These are phyloP conservation scores for Piscicola geometra DNA, from an alignment of 2,888 invertebrate genomes.

Conservation along the genomic window DNA sequence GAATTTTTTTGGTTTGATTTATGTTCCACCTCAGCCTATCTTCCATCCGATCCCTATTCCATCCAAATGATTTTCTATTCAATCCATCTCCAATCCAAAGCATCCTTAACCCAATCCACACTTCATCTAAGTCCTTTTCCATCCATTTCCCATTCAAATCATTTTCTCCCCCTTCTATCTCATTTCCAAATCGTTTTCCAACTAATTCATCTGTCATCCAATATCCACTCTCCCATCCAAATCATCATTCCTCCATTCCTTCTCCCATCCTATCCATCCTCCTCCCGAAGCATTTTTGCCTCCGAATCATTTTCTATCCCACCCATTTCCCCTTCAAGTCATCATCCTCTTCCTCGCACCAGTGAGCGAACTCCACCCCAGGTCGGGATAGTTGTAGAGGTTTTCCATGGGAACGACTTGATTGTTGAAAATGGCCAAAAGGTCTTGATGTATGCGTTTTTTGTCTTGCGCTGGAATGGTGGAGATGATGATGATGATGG, in stretches of 20 bases:
- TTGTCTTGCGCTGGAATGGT: slow-evolving; percentile 20
- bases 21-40: neutral
- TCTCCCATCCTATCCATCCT: neutral
- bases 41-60: neutral
- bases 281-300: too few species aligned
- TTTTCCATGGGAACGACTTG: neutral
- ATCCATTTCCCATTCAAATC: too few species aligned
- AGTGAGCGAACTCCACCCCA: neutral
- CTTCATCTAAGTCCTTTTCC: too few species aligned
- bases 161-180: too few species aligned
- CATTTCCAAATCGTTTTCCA: too few species aligned
- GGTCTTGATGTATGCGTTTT: slow-evolving; percentile 6
- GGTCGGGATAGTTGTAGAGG: slow-evolving; percentile 23
- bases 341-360: neutral
- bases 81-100: neutral
- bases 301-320: too few species aligned
- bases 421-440: slow-evolving; percentile 12
- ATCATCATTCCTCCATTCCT: too few species aligned
- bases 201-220: neutral
- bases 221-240: neutral
- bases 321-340: neutral
- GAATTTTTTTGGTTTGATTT: neutral
- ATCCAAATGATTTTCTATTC: neutral
- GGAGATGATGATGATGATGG: slow-evolving; percentile 28
- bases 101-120: too few species aligned